Conservation (phyloP, 2,888 invertebrate genomes). For the Diogma glabrata region DNA sequence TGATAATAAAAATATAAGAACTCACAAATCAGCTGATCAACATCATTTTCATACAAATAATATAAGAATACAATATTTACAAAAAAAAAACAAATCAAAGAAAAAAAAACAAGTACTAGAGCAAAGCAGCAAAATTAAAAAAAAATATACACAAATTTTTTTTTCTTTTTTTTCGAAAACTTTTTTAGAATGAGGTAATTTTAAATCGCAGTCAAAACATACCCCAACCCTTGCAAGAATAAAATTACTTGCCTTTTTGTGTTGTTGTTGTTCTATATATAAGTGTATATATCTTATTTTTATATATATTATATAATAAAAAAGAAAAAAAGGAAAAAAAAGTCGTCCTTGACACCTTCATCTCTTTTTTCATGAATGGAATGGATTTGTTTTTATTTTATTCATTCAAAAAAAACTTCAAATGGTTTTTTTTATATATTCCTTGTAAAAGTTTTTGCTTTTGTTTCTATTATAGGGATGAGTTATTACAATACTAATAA, state of each 20-base stretch:
- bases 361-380: constrained; percentile 10
- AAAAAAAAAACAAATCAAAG: constrained; percentile 2
- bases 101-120: too few species aligned
- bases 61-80: constrained; percentile 1
- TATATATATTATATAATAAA: constrained; percentile 8
- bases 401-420: constrained; percentile 9
- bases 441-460: too few species aligned
- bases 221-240: constrained; percentile 6
- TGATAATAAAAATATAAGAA: too few species aligned
- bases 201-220: constrained; percentile 14
- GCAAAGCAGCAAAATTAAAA: too few species aligned
- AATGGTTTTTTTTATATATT: too few species aligned
- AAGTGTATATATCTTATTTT: constrained; percentile 4
- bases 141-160: constrained; percentile 2
- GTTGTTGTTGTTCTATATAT: constrained; percentile 6
- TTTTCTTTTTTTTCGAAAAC: constrained; percentile 4
- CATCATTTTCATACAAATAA: constrained; percentile 3
- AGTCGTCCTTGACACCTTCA: constrained; percentile 14
- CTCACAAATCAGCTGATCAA: constrained; percentile 8
- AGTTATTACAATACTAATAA: too few species aligned
- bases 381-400: too few species aligned
- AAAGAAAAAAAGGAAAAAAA: constrained; percentile 9
- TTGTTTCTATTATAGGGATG: too few species aligned
- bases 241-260: constrained; percentile 7
- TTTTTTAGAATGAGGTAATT: constrained; percentile 7